Conservation (phyloP, 2,888 invertebrate species). For the Eristalis intricaria region DNA sequence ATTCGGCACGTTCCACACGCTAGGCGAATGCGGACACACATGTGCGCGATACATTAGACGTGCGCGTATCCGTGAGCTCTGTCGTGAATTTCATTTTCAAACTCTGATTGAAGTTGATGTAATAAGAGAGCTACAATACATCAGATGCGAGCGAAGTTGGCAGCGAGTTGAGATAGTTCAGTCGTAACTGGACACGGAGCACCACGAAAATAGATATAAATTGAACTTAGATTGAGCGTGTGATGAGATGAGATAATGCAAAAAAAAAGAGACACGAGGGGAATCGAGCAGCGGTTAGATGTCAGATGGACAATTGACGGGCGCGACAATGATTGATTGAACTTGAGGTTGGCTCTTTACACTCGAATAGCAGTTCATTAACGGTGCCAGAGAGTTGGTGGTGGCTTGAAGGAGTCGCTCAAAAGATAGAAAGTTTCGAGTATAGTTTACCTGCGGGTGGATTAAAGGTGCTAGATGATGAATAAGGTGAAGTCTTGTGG, state of each 20-base stretch:
- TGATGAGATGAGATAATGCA: slow-evolving; percentile 37
- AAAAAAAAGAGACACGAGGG: slow-evolving; percentile 12
- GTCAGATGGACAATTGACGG: slow-evolving; percentile 24
- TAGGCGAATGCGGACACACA: slow-evolving; percentile 22
- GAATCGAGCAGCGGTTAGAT: background rate
- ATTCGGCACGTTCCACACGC: slow-evolving; percentile 60
- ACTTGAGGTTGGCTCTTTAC: slow-evolving; percentile 9
- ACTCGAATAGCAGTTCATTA: slow-evolving; percentile 17
- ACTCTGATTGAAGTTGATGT: slow-evolving; percentile 44
- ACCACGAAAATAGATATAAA: slow-evolving; percentile 25
- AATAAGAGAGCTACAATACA: slow-evolving; percentile 29
- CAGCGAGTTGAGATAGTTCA: slow-evolving; percentile 25
- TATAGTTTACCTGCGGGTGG: slow-evolving; percentile 6
- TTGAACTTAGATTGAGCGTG: slow-evolving; percentile 15
- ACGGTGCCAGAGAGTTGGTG: background rate
- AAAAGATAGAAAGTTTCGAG: slow-evolving; percentile 10
- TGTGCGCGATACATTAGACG: slow-evolving; percentile 13
- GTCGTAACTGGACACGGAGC: background rate
- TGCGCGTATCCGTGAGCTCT: slow-evolving; percentile 24
- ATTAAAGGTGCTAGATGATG: background rate
- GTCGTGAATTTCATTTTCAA: slow-evolving; percentile 38
- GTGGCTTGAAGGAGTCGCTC: background rate
- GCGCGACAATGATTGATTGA: slow-evolving; percentile 61
- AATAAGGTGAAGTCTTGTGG: background rate
- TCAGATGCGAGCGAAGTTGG: slow-evolving; percentile 20